phyloP scores from a whole-genome alignment of 2,888 invertebrate species.

The Parascotia fuliginaria region DNA sequence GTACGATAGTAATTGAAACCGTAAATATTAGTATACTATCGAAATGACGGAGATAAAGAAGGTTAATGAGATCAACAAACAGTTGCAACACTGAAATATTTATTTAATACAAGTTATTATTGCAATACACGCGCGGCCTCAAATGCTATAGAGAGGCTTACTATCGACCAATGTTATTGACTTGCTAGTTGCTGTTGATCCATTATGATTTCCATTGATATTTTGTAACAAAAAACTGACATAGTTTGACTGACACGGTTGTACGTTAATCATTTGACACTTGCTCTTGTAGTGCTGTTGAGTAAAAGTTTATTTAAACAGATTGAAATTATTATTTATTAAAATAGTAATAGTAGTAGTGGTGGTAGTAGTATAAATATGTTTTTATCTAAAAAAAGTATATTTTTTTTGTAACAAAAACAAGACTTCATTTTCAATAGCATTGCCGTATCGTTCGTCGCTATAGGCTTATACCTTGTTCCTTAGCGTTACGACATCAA shows the following conservation, averaged over 20 bases:
- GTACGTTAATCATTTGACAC: background rate
- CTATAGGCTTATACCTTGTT: conserved; percentile 10
- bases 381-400: too few species aligned
- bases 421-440: too few species aligned
- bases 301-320: background rate
- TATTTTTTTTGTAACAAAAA: too few species aligned
- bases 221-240: conserved; percentile 1
- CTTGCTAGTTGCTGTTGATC: conserved; percentile 1
- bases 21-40: too few species aligned
- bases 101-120: background rate
- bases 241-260: conserved; percentile 1
- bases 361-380: too few species aligned
- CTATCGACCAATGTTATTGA: background rate
- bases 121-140: background rate
- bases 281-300: too few species aligned
- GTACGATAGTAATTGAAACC: too few species aligned
- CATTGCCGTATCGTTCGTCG: background rate
- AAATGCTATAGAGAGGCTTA: background rate
- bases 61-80: background rate
- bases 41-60: background rate
- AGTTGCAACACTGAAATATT: background rate
- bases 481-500: conserved; percentile 37
- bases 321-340: background rate
- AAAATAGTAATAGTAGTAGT: too few species aligned
- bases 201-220: conserved; percentile 1